phyloP scores from a whole-genome alignment of 2,113 vertebrate genomes.

The Tautogolabrus adspersus region DNA sequence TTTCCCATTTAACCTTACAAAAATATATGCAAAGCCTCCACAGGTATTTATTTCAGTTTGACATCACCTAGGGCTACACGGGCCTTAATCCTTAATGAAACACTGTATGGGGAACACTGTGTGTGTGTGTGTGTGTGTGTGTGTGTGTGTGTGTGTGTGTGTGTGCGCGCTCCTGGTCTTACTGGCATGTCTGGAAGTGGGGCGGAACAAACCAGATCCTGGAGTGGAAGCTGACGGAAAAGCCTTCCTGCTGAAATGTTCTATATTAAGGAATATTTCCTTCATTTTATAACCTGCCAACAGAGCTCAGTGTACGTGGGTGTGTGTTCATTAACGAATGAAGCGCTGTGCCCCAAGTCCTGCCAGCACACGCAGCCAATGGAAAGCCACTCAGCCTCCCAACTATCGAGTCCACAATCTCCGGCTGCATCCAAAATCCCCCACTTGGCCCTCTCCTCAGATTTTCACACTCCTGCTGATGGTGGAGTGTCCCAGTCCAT shows the following conservation, averaged over 20 bases:
- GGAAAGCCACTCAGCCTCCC: neutral
- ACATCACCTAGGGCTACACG: slow-evolving; percentile 42
- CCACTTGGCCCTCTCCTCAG: neutral
- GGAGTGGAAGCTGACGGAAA: neutral
- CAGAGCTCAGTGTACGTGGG: neutral
- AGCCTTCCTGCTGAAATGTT: slow-evolving; percentile 3
- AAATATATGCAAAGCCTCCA: slow-evolving; percentile 55
- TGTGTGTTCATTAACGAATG: neutral
- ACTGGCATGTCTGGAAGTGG: slow-evolving; percentile 19
- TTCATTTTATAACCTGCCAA: neutral
- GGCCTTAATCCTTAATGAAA: slow-evolving; percentile 56
- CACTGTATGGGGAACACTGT: slow-evolving; percentile 11
- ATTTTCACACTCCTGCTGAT: neutral
- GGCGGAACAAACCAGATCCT: neutral
- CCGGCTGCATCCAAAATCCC: neutral
- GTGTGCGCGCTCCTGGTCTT: neutral
- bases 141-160: too few relatives aligned
- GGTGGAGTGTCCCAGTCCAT: neutral
- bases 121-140: slow-evolving; percentile 5
- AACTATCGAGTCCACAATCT: neutral
- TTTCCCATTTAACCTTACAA: slow-evolving; percentile 20
- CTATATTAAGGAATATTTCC: neutral
- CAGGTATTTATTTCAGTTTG: slow-evolving; percentile 52
- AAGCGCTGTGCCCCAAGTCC: neutral
- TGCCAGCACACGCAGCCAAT: neutral